A percentile compares a stretch with the other conserved stretches of the same genome.
These are phyloP conservation scores for Phrixothrix hirtus DNA, from an alignment of 2,888 invertebrate genomes.

Conservation along the genomic window DNA sequence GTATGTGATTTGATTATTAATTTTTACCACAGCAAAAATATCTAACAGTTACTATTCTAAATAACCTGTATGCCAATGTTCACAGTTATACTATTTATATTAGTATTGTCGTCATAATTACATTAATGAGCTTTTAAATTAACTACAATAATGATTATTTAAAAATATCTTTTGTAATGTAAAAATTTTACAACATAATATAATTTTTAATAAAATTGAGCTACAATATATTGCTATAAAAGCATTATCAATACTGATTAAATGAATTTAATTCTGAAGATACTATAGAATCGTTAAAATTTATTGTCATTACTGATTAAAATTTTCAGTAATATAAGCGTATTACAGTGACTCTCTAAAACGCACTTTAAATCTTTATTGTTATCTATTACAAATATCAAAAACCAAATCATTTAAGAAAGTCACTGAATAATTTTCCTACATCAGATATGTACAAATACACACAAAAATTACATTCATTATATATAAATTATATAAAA, in stretches of 20 bases:
- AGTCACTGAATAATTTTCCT: slow-evolving; percentile 20
- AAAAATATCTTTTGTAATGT: background rate
- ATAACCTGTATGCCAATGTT: slow-evolving; percentile 48
- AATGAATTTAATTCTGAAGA: slow-evolving; percentile 8
- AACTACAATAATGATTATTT: slow-evolving; percentile 5
- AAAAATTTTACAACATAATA: background rate
- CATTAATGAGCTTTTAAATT: slow-evolving; percentile 12
- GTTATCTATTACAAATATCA: slow-evolving; percentile 16
- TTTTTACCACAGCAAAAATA: slow-evolving; percentile 41
- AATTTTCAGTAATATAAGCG: slow-evolving; percentile 21
- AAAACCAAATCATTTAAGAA: slow-evolving; percentile 23
- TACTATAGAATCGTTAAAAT: slow-evolving; percentile 16
- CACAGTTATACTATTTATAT: slow-evolving; percentile 42
- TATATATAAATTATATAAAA: slow-evolving; percentile 53
- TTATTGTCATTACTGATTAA: slow-evolving; percentile 38
- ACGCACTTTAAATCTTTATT: slow-evolving; percentile 10
- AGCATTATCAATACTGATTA: slow-evolving; percentile 8
- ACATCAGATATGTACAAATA: slow-evolving; percentile 45
- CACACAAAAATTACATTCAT: slow-evolving; percentile 51
- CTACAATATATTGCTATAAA: slow-evolving; percentile 11
- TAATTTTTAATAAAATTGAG: slow-evolving; percentile 13
- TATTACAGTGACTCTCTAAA: slow-evolving; percentile 20
- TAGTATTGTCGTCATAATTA: slow-evolving; percentile 47
- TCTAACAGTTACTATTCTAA: slow-evolving; percentile 42
- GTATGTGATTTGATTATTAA: slow-evolving; percentile 10